Percentiles rank a stretch among this genome's conserved stretches.
Conservation (phyloP, 2,113 vertebrate species). For the Bufo gargarizans region DNA sequence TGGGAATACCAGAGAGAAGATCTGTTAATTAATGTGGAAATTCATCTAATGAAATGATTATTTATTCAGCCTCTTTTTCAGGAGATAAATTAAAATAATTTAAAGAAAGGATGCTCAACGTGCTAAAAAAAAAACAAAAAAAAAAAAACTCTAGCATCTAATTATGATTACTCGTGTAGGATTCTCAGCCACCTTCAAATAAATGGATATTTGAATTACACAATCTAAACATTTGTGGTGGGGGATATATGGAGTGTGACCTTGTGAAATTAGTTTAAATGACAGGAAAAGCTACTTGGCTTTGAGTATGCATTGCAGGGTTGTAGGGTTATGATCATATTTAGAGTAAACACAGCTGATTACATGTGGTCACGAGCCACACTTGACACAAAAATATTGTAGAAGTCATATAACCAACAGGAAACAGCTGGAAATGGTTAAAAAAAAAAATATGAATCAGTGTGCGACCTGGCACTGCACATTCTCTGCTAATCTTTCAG, state of each 20-base stretch:
- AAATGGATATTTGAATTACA: conserved; percentile 3
- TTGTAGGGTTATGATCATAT: background rate
- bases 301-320: background rate
- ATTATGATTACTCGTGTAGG: background rate
- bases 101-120: background rate
- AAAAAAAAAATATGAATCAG: too few relatives aligned
- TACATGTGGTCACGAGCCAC: too few relatives aligned
- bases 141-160: background rate
- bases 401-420: too few relatives aligned
- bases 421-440: too few relatives aligned
- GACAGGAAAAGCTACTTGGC: background rate
- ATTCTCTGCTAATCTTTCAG: too few relatives aligned
- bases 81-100: conserved; percentile 10
- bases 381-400: too few relatives aligned
- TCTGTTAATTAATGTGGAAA: conserved; percentile 22
- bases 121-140: background rate
- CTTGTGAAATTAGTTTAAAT: conserved; percentile 7
- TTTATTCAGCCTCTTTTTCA: background rate
- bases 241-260: background rate
- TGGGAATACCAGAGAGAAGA: background rate
- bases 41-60: conserved; percentile 2
- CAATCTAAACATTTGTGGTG: background rate
- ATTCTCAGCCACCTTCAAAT: background rate
- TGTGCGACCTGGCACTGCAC: too few relatives aligned
- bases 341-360: too few relatives aligned